Percentiles rank a stretch among this genome's conserved stretches.
phyloP scores from a whole-genome alignment of 2,113 vertebrate genomes.

The Hippocampus mohnikei region DNA sequence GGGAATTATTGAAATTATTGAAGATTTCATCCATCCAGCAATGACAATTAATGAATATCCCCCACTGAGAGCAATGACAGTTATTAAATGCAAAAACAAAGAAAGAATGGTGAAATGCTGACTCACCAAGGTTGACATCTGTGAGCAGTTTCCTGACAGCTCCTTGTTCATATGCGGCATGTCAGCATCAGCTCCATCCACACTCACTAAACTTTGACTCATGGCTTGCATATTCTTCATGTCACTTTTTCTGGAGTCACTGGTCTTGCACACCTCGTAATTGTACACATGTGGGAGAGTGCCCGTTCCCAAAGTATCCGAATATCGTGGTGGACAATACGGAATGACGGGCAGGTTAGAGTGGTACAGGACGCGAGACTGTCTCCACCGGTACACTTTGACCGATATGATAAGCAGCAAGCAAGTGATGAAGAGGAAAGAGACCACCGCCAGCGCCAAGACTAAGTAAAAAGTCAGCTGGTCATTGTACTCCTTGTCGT shows the following conservation, averaged over 20 bases:
- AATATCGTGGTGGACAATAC: slow-evolving; percentile 3
- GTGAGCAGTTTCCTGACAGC: slow-evolving; percentile 3
- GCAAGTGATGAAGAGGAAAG: no score
- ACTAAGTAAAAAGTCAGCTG: no score
- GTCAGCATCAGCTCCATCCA: slow-evolving; percentile 7
- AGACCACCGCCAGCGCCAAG: no score
- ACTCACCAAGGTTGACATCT: slow-evolving; percentile 10
- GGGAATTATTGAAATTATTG: no score
- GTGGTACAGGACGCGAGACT: no score
- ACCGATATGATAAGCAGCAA: no score
- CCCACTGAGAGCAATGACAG: neutral
- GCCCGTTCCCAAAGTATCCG: neutral
- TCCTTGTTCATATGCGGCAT: neutral
- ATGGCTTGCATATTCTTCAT: slow-evolving; percentile 6
- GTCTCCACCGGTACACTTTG: no score
- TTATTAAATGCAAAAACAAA: neutral
- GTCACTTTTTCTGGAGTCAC: slow-evolving; percentile 45
- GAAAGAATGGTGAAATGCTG: neutral
- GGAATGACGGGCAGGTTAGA: no score
- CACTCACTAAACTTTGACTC: slow-evolving; percentile 11
- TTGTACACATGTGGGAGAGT: slow-evolving; percentile 24
- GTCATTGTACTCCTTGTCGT: no score
- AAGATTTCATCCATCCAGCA: no score
- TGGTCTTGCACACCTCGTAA: slow-evolving; percentile 38
- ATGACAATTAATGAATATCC: neutral